Conservation (phyloP, 2,888 invertebrate species). For the Metopia argyrocephala region DNA sequence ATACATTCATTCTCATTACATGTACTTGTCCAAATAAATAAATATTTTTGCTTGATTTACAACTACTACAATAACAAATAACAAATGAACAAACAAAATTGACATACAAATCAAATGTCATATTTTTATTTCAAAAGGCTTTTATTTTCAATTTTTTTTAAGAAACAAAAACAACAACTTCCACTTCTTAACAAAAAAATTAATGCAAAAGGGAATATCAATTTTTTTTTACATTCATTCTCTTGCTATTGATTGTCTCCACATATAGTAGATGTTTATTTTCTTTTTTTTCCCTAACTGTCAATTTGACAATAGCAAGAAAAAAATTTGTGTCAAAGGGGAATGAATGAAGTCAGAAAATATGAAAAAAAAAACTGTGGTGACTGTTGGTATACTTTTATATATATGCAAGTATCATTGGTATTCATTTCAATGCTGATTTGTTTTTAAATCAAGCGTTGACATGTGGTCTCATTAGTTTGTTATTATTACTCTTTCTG, state of each 20-base stretch:
- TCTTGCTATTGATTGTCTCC: neutral
- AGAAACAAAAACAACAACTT: constrained; percentile 17
- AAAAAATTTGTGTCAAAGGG: constrained; percentile 27
- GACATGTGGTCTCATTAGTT: constrained; percentile 64
- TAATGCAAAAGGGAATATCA: constrained; percentile 54
- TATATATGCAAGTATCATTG: too few relatives aligned
- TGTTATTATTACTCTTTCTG: constrained; percentile 56
- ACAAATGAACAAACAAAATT: too few relatives aligned
- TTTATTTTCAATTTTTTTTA: neutral
- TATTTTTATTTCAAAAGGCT: constrained; percentile 24
- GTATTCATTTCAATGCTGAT: constrained; percentile 40
- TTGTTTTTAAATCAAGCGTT: constrained; percentile 60
- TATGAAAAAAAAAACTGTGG: neutral
- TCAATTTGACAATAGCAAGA: constrained; percentile 35
- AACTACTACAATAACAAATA: neutral
- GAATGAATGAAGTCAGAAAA: neutral
- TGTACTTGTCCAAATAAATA: constrained; percentile 48
- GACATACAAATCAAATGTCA: constrained; percentile 52
- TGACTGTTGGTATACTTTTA: constrained; percentile 15
- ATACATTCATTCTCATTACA: neutral
- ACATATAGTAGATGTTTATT: constrained; percentile 13
- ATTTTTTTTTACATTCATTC: neutral
- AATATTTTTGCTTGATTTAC: constrained; percentile 30
- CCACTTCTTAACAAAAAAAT: neutral
- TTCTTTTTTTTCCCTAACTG: constrained; percentile 38